Percentiles rank a stretch among this genome's conserved stretches.
phyloP scores from a whole-genome alignment of 1,140 invertebrate species.

The Bathynomus jamesi region DNA sequence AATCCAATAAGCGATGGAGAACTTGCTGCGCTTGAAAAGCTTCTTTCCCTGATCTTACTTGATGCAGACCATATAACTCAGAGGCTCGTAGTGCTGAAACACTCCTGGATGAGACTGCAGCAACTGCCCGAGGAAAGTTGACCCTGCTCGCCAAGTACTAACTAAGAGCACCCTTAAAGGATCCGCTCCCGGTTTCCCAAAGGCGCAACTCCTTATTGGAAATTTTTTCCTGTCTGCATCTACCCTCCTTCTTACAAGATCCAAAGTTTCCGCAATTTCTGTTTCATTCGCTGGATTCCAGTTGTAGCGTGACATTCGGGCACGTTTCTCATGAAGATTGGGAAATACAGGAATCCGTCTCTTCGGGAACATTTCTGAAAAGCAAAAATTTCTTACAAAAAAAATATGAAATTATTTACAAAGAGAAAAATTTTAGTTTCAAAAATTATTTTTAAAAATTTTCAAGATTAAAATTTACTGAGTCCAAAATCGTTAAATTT shows the following conservation, averaged over 20 bases:
- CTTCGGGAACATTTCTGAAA: too few relatives aligned
- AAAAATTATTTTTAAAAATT: too few relatives aligned
- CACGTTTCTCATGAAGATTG: too few relatives aligned
- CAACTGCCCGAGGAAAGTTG: slow-evolving; percentile 45
- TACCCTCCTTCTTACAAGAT: not conserved
- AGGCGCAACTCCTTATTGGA: not conserved
- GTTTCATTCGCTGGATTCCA: not conserved
- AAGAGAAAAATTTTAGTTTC: too few relatives aligned
- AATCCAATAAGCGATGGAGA: slow-evolving; percentile 34
- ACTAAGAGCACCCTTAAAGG: slow-evolving; percentile 38
- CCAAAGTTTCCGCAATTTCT: not conserved
- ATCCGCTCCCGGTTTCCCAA: not conserved
- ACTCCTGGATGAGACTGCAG: slow-evolving; percentile 42
- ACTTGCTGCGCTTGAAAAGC: slow-evolving; percentile 27
- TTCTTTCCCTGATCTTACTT: slow-evolving; percentile 51
- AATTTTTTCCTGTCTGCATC: not conserved
- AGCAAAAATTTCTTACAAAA: too few relatives aligned
- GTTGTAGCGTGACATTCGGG: too few relatives aligned
- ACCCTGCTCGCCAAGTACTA: slow-evolving; percentile 44
- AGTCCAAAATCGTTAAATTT: too few relatives aligned
- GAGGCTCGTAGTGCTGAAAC: slow-evolving; percentile 46
- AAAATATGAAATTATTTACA: too few relatives aligned
- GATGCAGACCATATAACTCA: slow-evolving; percentile 63
- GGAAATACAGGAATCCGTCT: too few relatives aligned
- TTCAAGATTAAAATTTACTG: too few relatives aligned